Conservation (phyloP, 2,888 invertebrate species). For the Plebejus argus region DNA sequence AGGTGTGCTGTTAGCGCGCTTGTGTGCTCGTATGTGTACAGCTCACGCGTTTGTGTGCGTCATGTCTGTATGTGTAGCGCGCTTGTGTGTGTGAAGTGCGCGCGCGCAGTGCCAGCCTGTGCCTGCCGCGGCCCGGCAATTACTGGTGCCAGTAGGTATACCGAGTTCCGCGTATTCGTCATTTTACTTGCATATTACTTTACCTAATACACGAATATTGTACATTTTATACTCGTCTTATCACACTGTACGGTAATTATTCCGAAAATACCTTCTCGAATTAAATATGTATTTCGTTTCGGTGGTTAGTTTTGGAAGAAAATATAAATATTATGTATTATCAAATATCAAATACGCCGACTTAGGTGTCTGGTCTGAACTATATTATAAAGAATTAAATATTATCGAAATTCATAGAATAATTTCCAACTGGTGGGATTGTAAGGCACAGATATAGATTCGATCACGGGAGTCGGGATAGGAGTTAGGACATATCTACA, state of each 20-base stretch:
- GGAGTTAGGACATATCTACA: too few relatives aligned
- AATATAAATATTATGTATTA: neutral
- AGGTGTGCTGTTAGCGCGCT: neutral
- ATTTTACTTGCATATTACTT: constrained; percentile 6
- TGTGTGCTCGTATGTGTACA: neutral
- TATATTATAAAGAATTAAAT: too few relatives aligned
- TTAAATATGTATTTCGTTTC: constrained; percentile 10
- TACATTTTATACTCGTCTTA: neutral
- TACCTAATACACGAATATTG: neutral
- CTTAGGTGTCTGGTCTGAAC: neutral
- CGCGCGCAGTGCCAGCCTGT: constrained; percentile 39
- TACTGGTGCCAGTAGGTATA: constrained; percentile 32
- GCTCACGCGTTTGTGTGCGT: neutral
- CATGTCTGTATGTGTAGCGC: too few relatives aligned
- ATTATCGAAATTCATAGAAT: too few relatives aligned
- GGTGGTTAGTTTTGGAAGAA: neutral
- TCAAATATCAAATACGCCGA: neutral
- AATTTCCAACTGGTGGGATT: too few relatives aligned
- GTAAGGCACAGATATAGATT: too few relatives aligned
- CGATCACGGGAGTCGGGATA: too few relatives aligned
- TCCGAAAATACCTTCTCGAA: neutral
- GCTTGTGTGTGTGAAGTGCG: constrained; percentile 25
- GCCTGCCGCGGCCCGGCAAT: constrained; percentile 37
- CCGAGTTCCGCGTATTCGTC: constrained; percentile 11
- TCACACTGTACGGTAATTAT: neutral